Percentiles rank a stretch among this genome's conserved stretches.
phyloP scores from a whole-genome alignment of 2,113 vertebrate species.

The Onychostruthus taczanowskii region DNA sequence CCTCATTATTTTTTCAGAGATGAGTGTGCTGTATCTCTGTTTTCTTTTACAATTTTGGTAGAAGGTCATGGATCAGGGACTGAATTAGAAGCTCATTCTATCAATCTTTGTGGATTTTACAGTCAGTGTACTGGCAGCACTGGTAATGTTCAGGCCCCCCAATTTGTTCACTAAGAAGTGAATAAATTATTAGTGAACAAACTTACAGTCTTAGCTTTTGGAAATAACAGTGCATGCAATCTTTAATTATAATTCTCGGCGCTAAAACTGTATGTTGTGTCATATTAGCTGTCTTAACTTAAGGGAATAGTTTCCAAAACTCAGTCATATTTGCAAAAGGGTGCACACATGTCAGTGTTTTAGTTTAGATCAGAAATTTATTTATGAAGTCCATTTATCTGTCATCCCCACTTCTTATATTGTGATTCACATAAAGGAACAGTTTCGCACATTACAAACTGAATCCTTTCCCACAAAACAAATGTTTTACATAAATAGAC shows the following conservation, averaged over 20 bases:
- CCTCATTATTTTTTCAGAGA: not conserved
- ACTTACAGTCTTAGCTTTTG: not conserved
- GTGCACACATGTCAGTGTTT: not conserved
- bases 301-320: not conserved
- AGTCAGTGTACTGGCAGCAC: not conserved
- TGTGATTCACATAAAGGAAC: not conserved
- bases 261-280: not conserved
- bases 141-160: not conserved
- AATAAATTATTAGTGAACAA: not conserved
- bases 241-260: not conserved
- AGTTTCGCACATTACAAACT: not conserved
- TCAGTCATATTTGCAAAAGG: not conserved
- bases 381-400: not conserved
- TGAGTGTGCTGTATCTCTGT: not conserved
- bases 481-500: not conserved
- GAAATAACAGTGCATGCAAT: not conserved
- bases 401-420: not conserved
- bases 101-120: not conserved
- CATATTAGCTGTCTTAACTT: not conserved
- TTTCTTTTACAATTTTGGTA: not conserved
- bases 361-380: not conserved
- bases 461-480: not conserved
- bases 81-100: not conserved
- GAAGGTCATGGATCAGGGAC: not conserved
- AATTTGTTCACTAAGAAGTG: not conserved